These are phyloP conservation scores for Zaprionus lachaisei DNA, from an alignment of 1,140 invertebrate species.

Conservation along the genomic window DNA sequence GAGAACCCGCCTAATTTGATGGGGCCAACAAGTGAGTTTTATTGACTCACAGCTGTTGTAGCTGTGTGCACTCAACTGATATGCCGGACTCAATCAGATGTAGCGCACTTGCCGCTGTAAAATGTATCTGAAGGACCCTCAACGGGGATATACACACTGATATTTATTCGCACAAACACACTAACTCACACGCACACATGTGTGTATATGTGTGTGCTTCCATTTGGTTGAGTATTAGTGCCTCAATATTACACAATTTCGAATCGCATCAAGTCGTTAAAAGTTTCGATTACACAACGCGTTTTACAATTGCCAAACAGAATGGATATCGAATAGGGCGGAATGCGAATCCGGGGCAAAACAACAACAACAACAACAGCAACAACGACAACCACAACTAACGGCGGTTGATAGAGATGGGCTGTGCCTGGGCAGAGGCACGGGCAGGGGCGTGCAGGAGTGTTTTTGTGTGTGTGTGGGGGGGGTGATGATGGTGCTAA, in stretches of 20 bases:
- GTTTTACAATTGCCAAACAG: conserved; percentile 71
- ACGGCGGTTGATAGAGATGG: conserved; percentile 15
- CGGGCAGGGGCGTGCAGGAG: background rate
- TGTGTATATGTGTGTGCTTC: conserved; percentile 24
- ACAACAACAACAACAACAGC: conserved; percentile 21
- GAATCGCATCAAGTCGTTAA: conserved; percentile 82
- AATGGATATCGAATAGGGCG: conserved; percentile 31
- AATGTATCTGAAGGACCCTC: conserved; percentile 77
- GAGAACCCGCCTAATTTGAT: conserved; percentile 29
- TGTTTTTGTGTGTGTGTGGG: too few species aligned
- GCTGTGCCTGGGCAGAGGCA: background rate
- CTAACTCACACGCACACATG: conserved; percentile 10
- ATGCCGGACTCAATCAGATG: conserved; percentile 53
- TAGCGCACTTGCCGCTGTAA: conserved; percentile 57
- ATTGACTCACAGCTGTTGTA: conserved; percentile 3
- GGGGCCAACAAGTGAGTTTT: conserved; percentile 31
- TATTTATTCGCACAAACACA: conserved; percentile 45
- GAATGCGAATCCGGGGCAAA: conserved; percentile 12
- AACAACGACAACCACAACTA: conserved; percentile 51
- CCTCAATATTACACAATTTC: conserved; percentile 79
- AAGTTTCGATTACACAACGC: conserved; percentile 82
- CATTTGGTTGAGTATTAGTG: conserved; percentile 72
- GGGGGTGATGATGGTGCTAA: conserved; percentile 55
- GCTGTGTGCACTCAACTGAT: conserved; percentile 58
- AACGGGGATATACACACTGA: conserved; percentile 28